Evolutionary conservation across 2,797 vertebrate genomes (phyloP).

Genomic region (Tamandua tetradactyla): DNA sequence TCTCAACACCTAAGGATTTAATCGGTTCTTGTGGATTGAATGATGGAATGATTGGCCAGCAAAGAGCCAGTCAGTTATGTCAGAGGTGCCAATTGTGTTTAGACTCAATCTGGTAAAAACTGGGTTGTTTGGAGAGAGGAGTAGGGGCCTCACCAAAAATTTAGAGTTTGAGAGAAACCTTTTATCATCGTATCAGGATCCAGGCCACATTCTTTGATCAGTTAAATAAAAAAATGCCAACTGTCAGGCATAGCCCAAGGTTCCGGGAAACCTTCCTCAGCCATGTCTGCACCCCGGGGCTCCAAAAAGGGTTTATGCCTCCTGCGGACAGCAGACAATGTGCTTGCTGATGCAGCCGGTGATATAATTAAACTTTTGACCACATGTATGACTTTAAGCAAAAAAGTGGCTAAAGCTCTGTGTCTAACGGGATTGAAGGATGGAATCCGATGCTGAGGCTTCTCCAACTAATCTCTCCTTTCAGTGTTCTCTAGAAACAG

Average conservation of each 20-base stretch:
- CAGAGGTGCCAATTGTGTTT: constrained; percentile 35
- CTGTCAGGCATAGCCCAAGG: constrained; percentile 74
- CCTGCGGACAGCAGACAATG: constrained; percentile 75
- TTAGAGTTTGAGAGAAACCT: constrained; percentile 52
- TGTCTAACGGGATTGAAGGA: constrained; percentile 77
- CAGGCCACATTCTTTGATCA: constrained; percentile 74
- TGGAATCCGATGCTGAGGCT: constrained; percentile 72
- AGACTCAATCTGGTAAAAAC: constrained; percentile 35
- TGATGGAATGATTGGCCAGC: constrained; percentile 53
- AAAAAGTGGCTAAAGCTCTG: constrained; percentile 74
- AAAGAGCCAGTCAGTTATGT: constrained; percentile 11
- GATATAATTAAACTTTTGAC: constrained; percentile 82
- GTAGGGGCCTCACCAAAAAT: neutral
- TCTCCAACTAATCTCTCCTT: constrained; percentile 74
- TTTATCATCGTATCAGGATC: constrained; percentile 49
- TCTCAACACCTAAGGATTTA: constrained; percentile 66
- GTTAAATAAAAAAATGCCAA: constrained; percentile 69
- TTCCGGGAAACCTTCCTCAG: constrained; percentile 54
- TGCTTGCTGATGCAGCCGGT: constrained; percentile 70
- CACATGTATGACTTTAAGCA: constrained; percentile 75
- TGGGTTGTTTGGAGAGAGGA: neutral
- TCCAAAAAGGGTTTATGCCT: constrained; percentile 66
- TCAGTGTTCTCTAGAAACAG: constrained; percentile 70
- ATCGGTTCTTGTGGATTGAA: constrained; percentile 55
- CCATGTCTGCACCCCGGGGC: constrained; percentile 54